phyloP scores from a whole-genome alignment of 2,888 invertebrate genomes.

The Lucinisca nassula region DNA sequence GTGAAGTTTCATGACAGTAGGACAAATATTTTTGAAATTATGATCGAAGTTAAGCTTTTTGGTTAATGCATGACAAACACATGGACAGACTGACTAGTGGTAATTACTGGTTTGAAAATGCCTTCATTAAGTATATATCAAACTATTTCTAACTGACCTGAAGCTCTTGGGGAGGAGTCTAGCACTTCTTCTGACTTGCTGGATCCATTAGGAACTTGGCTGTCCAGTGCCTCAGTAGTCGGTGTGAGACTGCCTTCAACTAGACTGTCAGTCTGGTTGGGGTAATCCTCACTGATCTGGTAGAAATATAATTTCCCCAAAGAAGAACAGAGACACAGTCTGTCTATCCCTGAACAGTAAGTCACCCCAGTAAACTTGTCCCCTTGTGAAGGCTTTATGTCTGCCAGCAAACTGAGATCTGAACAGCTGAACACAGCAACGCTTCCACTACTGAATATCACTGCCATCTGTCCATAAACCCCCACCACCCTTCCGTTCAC shows the following conservation, averaged over 20 bases:
- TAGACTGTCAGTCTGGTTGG: constrained; percentile 65
- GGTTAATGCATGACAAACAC: too few species aligned
- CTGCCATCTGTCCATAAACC: constrained; percentile 90
- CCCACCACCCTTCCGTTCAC: constrained; percentile 13
- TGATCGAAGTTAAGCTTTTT: too few species aligned
- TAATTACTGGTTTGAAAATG: too few species aligned
- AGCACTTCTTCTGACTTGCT: constrained; percentile 58
- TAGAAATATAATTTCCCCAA: constrained; percentile 94
- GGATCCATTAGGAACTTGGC: constrained; percentile 41
- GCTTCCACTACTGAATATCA: constrained; percentile 93
- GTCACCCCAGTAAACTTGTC: constrained; percentile 93
- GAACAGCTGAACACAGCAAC: constrained; percentile 92
- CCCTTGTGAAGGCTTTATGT: constrained; percentile 88
- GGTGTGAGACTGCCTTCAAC: constrained; percentile 57
- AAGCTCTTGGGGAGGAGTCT: constrained; percentile 62
- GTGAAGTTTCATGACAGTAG: too few species aligned
- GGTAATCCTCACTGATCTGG: constrained; percentile 78
- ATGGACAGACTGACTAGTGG: too few species aligned
- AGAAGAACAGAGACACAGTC: constrained; percentile 94
- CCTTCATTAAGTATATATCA: too few species aligned
- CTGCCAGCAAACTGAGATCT: constrained; percentile 92
- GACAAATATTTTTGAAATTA: too few species aligned
- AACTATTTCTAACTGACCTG: too few species aligned
- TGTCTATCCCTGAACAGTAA: constrained; percentile 95
- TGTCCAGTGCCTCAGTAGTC: constrained; percentile 38